These are phyloP conservation scores for Psilanteris sp. DNA, from an alignment of 1,140 invertebrate species.

Conservation along the genomic window DNA sequence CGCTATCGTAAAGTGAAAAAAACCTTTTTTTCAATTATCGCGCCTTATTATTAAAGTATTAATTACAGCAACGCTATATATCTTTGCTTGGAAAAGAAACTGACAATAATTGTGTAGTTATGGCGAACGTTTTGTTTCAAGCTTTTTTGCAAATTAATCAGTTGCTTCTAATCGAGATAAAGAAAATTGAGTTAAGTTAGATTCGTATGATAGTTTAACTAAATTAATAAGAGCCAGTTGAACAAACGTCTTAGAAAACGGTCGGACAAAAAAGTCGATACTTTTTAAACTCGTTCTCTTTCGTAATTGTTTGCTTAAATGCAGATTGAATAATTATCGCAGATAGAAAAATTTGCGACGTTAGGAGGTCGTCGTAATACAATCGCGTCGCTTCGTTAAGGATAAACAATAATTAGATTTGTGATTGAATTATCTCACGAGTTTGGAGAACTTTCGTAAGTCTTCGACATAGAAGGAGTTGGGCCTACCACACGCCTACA, in stretches of 20 bases:
- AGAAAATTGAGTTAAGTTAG: slow-evolving; percentile 7
- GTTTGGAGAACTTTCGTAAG: slow-evolving; percentile 58
- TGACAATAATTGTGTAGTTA: no score
- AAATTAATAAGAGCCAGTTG: slow-evolving; percentile 36
- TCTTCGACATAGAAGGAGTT: slow-evolving; percentile 57
- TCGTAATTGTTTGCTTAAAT: slow-evolving; percentile 50
- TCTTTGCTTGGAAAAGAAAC: no score
- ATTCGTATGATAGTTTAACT: slow-evolving; percentile 11
- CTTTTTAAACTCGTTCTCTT: slow-evolving; percentile 50
- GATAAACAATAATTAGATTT: slow-evolving; percentile 64
- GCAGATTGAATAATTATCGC: slow-evolving; percentile 53
- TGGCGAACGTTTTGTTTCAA: no score
- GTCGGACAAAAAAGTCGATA: slow-evolving; percentile 23
- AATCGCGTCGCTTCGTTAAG: slow-evolving; percentile 59
- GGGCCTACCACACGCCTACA: slow-evolving; percentile 60
- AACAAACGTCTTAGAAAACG: slow-evolving; percentile 38
- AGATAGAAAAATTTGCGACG: slow-evolving; percentile 41
- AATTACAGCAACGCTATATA: no score
- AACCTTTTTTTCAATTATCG: no score
- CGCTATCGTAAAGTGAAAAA: no score
- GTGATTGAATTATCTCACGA: slow-evolving; percentile 60
- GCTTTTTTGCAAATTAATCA: no score
- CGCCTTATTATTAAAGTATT: no score
- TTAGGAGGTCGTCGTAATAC: slow-evolving; percentile 48
- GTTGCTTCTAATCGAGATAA: neutral